Conservation (phyloP, 2,888 invertebrate genomes). For the Xylota sylvarum region DNA sequence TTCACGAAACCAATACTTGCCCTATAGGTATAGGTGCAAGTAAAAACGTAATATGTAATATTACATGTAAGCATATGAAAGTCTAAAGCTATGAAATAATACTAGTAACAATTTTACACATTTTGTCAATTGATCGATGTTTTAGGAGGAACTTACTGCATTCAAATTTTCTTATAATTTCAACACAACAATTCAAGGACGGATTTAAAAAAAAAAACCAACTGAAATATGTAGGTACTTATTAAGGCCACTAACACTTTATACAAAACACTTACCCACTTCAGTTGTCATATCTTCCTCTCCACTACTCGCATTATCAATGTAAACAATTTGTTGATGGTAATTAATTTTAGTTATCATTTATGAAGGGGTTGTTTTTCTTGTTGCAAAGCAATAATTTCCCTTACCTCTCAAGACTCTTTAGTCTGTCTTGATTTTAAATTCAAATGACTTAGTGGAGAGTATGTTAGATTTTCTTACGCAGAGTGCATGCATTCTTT, state of each 20-base stretch:
- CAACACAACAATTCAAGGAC: too few relatives aligned
- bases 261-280: not conserved
- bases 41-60: too few relatives aligned
- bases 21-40: too few relatives aligned
- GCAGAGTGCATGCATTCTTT: not conserved
- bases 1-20: too few relatives aligned
- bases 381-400: not conserved
- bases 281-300: not conserved
- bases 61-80: too few relatives aligned
- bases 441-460: not conserved
- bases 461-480: not conserved
- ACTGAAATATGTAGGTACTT: not conserved
- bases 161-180: too few relatives aligned
- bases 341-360: not conserved
- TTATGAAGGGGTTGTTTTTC: not conserved
- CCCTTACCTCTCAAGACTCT: not conserved
- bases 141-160: too few relatives aligned
- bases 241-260: not conserved
- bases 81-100: too few relatives aligned
- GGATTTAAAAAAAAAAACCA: not conserved
- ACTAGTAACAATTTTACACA: too few relatives aligned
- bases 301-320: not conserved
- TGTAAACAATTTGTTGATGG: not conserved
- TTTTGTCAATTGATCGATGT: too few relatives aligned
- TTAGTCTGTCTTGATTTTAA: too few relatives aligned